Conservation (phyloP, 2,888 invertebrate genomes). For the Norana najaformis region DNA sequence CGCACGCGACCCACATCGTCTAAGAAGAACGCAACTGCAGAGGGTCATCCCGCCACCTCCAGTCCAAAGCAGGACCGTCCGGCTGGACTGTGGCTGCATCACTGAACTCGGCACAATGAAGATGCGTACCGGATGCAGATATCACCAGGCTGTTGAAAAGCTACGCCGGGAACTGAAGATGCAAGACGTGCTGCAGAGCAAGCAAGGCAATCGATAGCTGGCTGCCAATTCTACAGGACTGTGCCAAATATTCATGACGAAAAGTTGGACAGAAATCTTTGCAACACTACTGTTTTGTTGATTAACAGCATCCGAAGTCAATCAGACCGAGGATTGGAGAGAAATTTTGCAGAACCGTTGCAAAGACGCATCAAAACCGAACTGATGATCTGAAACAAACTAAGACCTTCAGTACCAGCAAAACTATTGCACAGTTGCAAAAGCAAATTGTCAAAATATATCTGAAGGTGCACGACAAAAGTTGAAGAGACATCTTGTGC, state of each 20-base stretch:
- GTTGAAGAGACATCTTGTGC: neutral
- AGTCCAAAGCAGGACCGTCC: constrained; percentile 23
- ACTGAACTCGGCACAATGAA: constrained; percentile 40
- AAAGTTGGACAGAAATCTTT: no score
- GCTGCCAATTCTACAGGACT: neutral
- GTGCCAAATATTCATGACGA: neutral
- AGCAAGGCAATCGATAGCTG: neutral
- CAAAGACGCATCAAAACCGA: neutral
- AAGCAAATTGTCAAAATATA: neutral
- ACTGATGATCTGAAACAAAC: neutral
- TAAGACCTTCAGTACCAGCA: neutral
- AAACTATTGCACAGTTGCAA: neutral
- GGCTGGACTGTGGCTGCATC: constrained; percentile 41
- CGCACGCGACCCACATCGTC: neutral
- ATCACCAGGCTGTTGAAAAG: constrained; percentile 40
- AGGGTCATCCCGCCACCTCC: neutral
- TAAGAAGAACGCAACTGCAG: neutral
- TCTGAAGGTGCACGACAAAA: neutral
- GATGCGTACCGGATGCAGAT: constrained; percentile 37
- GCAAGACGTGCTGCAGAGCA: constrained; percentile 27
- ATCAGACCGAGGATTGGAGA: neutral
- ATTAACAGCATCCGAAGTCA: neutral
- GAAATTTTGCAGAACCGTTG: neutral
- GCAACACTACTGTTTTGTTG: no score
- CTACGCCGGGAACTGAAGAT: constrained; percentile 37